phyloP scores from a whole-genome alignment of 2,113 vertebrate genomes.

The Dascyllus trimaculatus region DNA sequence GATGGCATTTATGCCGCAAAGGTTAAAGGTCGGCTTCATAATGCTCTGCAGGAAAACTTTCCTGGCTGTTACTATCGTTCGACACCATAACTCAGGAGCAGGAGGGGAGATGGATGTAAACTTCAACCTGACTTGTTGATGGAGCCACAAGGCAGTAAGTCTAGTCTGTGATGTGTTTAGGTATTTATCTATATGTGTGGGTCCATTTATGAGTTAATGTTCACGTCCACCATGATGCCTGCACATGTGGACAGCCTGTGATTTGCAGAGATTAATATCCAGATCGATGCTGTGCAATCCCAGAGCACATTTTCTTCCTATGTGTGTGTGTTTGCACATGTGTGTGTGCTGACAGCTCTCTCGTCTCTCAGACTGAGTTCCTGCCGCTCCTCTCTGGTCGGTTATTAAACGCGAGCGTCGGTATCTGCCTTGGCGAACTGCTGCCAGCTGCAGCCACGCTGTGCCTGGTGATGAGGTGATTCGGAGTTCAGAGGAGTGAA shows the following conservation, averaged over 20 bases:
- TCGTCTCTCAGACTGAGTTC: constrained; percentile 21
- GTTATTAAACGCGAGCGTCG: constrained; percentile 41
- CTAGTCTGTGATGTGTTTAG: background rate
- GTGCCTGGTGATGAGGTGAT: constrained; percentile 44
- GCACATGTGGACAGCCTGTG: background rate
- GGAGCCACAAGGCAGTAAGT: no score
- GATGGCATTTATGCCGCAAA: no score
- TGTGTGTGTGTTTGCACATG: constrained; percentile 4
- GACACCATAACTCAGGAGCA: no score
- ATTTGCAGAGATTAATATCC: constrained; percentile 17
- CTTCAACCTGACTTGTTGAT: no score
- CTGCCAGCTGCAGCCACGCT: constrained; percentile 41
- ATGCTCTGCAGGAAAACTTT: no score
- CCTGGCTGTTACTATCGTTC: no score
- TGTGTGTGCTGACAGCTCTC: background rate
- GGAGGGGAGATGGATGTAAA: no score
- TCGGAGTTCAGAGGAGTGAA: constrained; percentile 45
- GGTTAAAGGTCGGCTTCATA: no score
- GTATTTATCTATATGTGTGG: background rate
- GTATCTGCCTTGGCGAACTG: constrained; percentile 24
- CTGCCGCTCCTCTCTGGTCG: constrained; percentile 36
- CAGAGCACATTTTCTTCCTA: constrained; percentile 7
- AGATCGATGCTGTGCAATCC: constrained; percentile 6
- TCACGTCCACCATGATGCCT: background rate
- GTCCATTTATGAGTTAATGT: background rate